Evolutionary conservation across 2,797 vertebrate genomes (phyloP).

Genomic region (Calcarius lapponicus): DNA sequence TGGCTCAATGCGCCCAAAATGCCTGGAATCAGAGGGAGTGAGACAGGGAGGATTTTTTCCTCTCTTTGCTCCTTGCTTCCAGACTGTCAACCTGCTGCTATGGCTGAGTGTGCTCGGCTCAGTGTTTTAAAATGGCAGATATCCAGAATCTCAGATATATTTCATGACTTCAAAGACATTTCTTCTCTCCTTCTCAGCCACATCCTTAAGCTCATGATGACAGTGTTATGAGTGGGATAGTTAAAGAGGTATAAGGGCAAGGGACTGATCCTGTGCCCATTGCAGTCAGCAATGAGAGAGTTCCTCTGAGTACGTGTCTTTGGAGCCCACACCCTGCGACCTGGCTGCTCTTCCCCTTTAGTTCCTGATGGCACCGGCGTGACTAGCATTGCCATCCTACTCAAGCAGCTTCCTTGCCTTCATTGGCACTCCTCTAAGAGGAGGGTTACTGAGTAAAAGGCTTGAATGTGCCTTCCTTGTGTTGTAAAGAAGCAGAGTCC

Average conservation of each 20-base stretch:
- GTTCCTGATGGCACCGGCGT: background rate
- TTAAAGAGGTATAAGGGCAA: background rate
- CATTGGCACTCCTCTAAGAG: background rate
- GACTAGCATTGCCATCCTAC: background rate
- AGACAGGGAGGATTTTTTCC: background rate
- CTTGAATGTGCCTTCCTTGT: background rate
- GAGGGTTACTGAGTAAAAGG: background rate
- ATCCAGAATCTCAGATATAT: constrained; percentile 3
- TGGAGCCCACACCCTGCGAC: background rate
- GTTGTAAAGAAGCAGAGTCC: background rate
- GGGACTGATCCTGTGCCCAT: background rate
- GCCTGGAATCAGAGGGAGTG: background rate
- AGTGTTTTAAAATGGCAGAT: constrained; percentile 23
- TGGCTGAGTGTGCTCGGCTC: background rate
- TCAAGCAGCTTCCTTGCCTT: background rate
- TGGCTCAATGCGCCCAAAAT: background rate
- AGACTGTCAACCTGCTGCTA: background rate
- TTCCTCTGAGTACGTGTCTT: background rate
- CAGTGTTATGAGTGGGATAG: background rate
- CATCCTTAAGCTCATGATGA: constrained; percentile 39
- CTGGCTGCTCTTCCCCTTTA: background rate
- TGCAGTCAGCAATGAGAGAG: background rate
- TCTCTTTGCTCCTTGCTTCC: background rate
- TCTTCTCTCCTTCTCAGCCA: constrained; percentile 7
- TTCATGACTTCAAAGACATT: constrained; percentile 22